These are phyloP conservation scores for Porites lobata DNA, from an alignment of 92 coral and sea anemone genomes.

Conservation along the genomic window DNA sequence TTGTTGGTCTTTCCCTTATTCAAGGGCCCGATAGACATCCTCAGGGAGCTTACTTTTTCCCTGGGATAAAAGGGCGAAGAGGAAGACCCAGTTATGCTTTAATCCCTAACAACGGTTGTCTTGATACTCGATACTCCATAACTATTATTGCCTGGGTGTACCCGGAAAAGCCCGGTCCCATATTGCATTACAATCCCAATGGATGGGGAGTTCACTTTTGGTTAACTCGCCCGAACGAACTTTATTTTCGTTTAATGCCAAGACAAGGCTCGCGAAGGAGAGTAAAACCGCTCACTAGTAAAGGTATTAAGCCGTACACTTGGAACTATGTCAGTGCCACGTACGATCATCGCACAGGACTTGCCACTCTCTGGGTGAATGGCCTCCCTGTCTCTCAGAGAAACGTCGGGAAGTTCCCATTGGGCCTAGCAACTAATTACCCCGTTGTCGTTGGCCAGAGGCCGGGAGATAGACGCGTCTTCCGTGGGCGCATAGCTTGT, in stretches of 20 bases:
- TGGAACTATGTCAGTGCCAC: conserved; percentile 80
- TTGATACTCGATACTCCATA: conserved; percentile 84
- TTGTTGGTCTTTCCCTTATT: conserved; percentile 62
- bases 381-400: conserved; percentile 65
- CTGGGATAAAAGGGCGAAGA: conserved; percentile 48
- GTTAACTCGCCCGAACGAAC: conserved; percentile 65
- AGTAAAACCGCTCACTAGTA: conserved; percentile 43
- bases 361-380: conserved; percentile 77
- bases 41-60: conserved; percentile 80
- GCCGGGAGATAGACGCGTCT: conserved; percentile 73
- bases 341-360: conserved; percentile 75
- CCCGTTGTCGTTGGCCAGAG: conserved; percentile 79
- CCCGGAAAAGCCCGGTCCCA: conserved; percentile 87
- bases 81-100: conserved; percentile 74
- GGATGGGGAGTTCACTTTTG: conserved; percentile 85
- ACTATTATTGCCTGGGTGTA: conserved; percentile 88
- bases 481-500: conserved; percentile 81
- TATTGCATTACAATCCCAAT: conserved; percentile 79
- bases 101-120: conserved; percentile 89
- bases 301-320: conserved; percentile 40
- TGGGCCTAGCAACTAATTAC: conserved; percentile 71
- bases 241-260: conserved; percentile 74
- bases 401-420: conserved; percentile 51
- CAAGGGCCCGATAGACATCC: conserved; percentile 91
- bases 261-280: conserved; percentile 77